Conservation (phyloP, 2,888 invertebrate species). For the Stramonita haemastoma region DNA sequence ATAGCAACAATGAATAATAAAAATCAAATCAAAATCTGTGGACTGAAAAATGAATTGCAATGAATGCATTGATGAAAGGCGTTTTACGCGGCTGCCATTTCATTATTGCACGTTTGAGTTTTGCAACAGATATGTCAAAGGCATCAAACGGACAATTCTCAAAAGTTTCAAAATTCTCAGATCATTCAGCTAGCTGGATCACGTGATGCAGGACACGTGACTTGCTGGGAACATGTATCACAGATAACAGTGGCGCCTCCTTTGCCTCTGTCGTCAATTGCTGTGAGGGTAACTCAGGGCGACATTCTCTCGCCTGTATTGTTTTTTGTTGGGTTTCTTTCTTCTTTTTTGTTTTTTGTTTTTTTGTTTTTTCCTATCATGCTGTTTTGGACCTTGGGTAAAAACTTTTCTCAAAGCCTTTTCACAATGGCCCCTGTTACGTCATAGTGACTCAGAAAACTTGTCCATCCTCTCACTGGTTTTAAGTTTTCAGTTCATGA, state of each 20-base stretch:
- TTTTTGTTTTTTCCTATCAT: no score
- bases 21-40: not conserved
- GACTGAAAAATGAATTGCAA: not conserved
- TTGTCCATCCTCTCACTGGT: no score
- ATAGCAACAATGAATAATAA: not conserved
- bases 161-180: constrained; percentile 8
- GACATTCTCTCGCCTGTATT: not conserved
- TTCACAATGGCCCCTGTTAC: no score
- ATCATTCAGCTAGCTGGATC: not conserved
- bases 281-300: not conserved
- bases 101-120: constrained; percentile 29
- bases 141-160: not conserved
- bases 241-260: not conserved
- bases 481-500: no score
- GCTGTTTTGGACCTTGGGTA: no score
- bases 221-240: constrained; percentile 10
- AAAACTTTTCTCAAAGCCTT: no score
- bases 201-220: not conserved
- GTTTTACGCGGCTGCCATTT: constrained; percentile 25
- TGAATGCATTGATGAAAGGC: not conserved
- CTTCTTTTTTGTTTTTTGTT: not conserved
- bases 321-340: not conserved
- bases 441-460: no score
- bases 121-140: constrained; percentile 22
- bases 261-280: no score